Evolutionary conservation across 2,113 vertebrate species (phyloP), one percentile per base, ranked within the genome.

Genomic region (Toxotes chatareus): DNA sequence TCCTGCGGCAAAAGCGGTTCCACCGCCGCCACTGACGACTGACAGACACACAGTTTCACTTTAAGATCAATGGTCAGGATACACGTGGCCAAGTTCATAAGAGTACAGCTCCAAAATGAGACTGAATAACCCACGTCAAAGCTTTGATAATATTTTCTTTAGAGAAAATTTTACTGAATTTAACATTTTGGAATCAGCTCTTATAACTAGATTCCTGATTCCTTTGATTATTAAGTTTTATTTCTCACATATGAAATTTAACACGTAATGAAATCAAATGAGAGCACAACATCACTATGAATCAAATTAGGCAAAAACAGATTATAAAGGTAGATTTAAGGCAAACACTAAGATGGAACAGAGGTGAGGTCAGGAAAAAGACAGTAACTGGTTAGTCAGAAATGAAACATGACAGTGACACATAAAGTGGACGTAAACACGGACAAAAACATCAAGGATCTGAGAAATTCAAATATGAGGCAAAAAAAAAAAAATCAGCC

Each of bases 11-110:
- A 88, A 97, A 97, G 60, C 98, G 95, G 93, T 99, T 99, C 98
- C 98, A 99, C 76, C 97, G 97, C 85, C 98, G 96, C 97, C 97
- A 99, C 90, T 97, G 97, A 31, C 98, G 97, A 94, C 98, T 99
- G 92, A 75, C 89, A 93, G 19, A 57, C 5, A 73, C 64, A 86
- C 1, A 77, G 9, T 36, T 32, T 3, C 19, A 36, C 7, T 64
- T 73, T 19, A 61, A 27, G 1, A 38, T 73, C 14, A 76, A 7
- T 11, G 7, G 0, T 66, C 5, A 70, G 7, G 11, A 60, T 31
- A 51, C 0, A 5, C 8, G 1, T 8, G 0, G 3, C 36, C 40
- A 68, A 16, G 9, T 49, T 59, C 36, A 59, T 36, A 47, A 51
- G n/a, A 62, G 19, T 56, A 49, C 42, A 49, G 10, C 27, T 57